Percentiles rank a stretch among this genome's conserved stretches.
Evolutionary conservation across 1,140 invertebrate genomes (phyloP).

Genomic region (Lucilia sericata): DNA sequence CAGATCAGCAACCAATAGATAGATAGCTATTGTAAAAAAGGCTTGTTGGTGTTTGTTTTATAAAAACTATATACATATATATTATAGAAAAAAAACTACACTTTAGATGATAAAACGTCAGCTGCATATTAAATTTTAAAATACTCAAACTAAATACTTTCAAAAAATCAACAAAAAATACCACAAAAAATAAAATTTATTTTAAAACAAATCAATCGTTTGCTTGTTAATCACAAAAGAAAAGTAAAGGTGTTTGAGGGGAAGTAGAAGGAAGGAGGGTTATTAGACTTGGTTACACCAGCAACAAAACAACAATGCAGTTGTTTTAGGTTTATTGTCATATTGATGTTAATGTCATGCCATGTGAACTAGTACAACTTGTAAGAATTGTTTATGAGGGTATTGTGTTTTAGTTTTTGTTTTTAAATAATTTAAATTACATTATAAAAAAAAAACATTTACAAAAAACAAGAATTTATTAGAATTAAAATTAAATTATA

Average conservation of each 20-base stretch:
- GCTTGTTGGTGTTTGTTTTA: background rate
- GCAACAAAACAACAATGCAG: background rate
- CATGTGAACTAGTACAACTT: slow-evolving; percentile 11
- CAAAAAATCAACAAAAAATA: too few relatives aligned
- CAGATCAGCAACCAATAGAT: background rate
- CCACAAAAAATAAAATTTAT: background rate
- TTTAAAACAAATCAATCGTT: slow-evolving; percentile 10
- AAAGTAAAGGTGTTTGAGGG: background rate
- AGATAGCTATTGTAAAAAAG: background rate
- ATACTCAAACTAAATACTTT: background rate
- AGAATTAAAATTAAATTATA: too few relatives aligned
- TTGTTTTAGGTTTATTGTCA: slow-evolving; percentile 27
- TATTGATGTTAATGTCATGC: slow-evolving; percentile 29
- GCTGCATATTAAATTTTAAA: slow-evolving; percentile 7
- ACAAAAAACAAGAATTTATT: too few relatives aligned
- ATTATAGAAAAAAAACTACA: background rate
- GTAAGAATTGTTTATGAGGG: slow-evolving; percentile 23
- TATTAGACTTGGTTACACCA: background rate
- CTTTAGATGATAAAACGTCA: background rate
- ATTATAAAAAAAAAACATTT: too few relatives aligned
- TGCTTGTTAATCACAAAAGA: background rate
- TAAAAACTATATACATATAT: background rate
- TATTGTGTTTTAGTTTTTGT: background rate
- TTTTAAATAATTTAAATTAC: too few relatives aligned
- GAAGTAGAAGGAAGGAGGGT: background rate